Evolutionary conservation across 1,140 invertebrate genomes (phyloP).

Genomic region (Dreissena rostriformis): DNA sequence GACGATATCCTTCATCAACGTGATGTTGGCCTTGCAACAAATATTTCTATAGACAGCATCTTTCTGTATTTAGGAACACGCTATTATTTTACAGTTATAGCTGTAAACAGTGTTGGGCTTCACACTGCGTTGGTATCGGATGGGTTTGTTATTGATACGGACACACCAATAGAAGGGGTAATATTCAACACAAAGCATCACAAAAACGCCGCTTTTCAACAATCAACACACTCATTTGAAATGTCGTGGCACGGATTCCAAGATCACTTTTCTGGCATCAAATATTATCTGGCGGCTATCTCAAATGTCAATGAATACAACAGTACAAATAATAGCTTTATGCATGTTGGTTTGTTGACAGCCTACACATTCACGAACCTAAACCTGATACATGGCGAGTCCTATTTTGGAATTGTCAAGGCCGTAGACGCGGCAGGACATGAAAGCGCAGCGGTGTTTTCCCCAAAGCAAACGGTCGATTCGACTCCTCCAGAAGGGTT

Average conservation of each 20-base stretch:
- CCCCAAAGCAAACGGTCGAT: conserved; percentile 51
- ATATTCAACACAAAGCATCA: not conserved
- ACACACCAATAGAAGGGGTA: not conserved
- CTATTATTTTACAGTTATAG: not conserved
- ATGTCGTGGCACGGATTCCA: conserved; percentile 63
- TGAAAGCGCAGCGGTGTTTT: conserved; percentile 14
- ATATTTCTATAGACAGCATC: not conserved
- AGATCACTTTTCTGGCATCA: conserved; percentile 53
- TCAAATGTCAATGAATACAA: not conserved
- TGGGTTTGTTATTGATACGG: not conserved
- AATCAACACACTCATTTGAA: conserved; percentile 22
- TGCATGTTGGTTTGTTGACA: conserved; percentile 35
- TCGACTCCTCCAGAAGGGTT: conserved; percentile 45
- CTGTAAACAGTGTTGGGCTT: conserved; percentile 3
- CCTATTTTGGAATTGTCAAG: conserved; percentile 51
- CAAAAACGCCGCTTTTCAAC: conserved; percentile 26
- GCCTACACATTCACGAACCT: conserved; percentile 24
- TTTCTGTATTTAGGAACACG: not conserved
- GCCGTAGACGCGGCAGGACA: conserved; percentile 58
- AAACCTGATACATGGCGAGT: conserved; percentile 31
- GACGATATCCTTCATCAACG: not conserved
- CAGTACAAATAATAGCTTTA: not conserved
- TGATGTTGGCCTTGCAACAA: not conserved
- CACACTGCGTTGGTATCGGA: not conserved
- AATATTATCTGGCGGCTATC: conserved; percentile 45